phyloP scores from a whole-genome alignment of 1,140 invertebrate species.

The Rhynchophorus ferrugineus region DNA sequence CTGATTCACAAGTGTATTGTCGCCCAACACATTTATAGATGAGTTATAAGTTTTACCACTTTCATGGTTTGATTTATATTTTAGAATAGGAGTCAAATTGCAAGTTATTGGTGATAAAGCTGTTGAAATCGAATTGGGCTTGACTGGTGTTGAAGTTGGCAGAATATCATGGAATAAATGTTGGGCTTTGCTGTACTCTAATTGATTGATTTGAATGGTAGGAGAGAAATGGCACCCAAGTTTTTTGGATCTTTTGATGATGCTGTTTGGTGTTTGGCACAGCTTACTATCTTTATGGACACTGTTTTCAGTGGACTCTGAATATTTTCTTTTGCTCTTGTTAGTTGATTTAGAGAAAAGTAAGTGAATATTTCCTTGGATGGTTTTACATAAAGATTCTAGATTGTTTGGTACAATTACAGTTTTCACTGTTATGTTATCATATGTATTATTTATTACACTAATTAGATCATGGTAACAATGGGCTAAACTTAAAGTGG shows the following conservation, averaged over 20 bases:
- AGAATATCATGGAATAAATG: conserved; percentile 29
- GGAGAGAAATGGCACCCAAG: conserved; percentile 19
- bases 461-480: no score
- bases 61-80: background rate
- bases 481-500: no score
- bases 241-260: conserved; percentile 12
- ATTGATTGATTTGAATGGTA: conserved; percentile 15
- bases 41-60: no score
- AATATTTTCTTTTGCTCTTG: conserved; percentile 1
- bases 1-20: no score
- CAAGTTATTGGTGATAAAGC: background rate
- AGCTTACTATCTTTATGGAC: no score
- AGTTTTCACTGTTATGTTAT: no score
- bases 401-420: no score
- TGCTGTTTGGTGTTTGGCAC: conserved; percentile 5
- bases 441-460: no score
- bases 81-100: conserved; percentile 20
- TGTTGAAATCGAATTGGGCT: background rate
- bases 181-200: conserved; percentile 21
- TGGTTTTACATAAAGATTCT: no score
- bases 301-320: no score
- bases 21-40: no score
- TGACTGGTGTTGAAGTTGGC: conserved; percentile 9
- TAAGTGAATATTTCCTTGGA: no score
- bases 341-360: background rate